These are phyloP conservation scores for Achlya flavicornis DNA, from an alignment of 2,888 invertebrate genomes.

Conservation along the genomic window DNA sequence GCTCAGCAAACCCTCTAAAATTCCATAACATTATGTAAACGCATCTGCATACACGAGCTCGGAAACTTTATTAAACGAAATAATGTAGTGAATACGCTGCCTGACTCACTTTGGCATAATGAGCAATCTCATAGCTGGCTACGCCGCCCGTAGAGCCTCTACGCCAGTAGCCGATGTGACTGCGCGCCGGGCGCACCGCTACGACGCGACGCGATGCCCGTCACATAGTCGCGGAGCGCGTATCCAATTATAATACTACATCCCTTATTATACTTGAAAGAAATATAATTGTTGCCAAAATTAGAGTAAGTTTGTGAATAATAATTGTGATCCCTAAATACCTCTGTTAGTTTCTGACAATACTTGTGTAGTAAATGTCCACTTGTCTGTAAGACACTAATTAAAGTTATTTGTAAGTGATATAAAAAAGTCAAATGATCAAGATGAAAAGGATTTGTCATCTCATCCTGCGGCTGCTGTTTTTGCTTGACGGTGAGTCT, in stretches of 20 bases:
- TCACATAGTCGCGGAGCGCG: conserved; percentile 10
- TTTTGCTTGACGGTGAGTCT: conserved; percentile 71
- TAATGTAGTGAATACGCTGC: conserved; percentile 60
- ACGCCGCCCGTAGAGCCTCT: conserved; percentile 32
- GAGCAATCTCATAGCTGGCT: conserved; percentile 57
- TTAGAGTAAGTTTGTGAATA: neutral
- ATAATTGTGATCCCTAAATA: conserved; percentile 35
- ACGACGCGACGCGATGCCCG: conserved; percentile 24
- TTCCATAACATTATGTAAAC: conserved; percentile 55
- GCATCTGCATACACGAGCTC: conserved; percentile 50
- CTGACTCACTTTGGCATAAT: conserved; percentile 53
- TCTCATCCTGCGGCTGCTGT: conserved; percentile 71
- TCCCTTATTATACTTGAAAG: neutral
- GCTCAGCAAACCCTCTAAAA: conserved; percentile 29
- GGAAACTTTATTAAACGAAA: conserved; percentile 35
- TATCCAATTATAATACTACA: neutral
- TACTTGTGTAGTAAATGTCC: conserved; percentile 14
- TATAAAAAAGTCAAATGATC: conserved; percentile 47
- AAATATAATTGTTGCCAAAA: neutral
- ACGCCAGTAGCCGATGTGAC: conserved; percentile 40
- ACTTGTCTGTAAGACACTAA: conserved; percentile 23
- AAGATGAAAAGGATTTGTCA: conserved; percentile 78
- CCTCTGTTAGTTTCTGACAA: conserved; percentile 23
- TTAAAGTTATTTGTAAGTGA: conserved; percentile 36
- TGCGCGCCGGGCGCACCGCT: conserved; percentile 40